Base-by-base conservation (phyloP, 2,113 vertebrate genomes). In the Murina feae region DNA sequence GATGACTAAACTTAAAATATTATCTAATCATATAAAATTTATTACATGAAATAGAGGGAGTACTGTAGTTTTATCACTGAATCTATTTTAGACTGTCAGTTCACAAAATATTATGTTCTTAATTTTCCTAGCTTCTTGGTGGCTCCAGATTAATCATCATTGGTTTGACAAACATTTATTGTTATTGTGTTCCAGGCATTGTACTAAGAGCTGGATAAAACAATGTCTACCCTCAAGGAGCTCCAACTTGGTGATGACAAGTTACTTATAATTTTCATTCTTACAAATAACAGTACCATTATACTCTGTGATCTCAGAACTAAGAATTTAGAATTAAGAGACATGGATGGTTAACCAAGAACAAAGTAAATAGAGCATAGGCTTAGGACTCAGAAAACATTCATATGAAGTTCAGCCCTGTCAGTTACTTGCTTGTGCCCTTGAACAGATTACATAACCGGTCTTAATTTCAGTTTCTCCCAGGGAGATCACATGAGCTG, bases 391-490 rank as follows among this genome's bases (percentile, higher is more conserved):
- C 51, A 82, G 30, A 86, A 85, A 82, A 82, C 21, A 35, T 68
- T 35, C 60, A 63, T 55, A 69, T 32, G 30, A 78, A 83, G 53
- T 35, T 95, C 55, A 89, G 23, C 14, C 63, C 39, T 72, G 25
- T 86, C 42, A 88, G 20, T 93, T 69, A 76, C 32, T 80, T 83
- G 68, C 35, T 65, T 66, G 5, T 86, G 51, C 20, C 28, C 80
- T 92, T 66, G 25, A 86, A 9, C 6, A 93, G 76, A 68, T 88
- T 13, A 75, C 39, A 95, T 96, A 66, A 94, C 25, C 8, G 28
- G n/a, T 91, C 87, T 93, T 35, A 84, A 91, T 53, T 65, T 95
- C 66, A n/a, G 1, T 89, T 86, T 94, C 39, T 13, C 55, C 28
- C 78, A 83, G 14, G 18, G 37, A 76, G 76, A 87, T 66, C 63